Evolutionary conservation across 1,140 invertebrate species (phyloP).

Genomic region (Drepana arcuata): DNA sequence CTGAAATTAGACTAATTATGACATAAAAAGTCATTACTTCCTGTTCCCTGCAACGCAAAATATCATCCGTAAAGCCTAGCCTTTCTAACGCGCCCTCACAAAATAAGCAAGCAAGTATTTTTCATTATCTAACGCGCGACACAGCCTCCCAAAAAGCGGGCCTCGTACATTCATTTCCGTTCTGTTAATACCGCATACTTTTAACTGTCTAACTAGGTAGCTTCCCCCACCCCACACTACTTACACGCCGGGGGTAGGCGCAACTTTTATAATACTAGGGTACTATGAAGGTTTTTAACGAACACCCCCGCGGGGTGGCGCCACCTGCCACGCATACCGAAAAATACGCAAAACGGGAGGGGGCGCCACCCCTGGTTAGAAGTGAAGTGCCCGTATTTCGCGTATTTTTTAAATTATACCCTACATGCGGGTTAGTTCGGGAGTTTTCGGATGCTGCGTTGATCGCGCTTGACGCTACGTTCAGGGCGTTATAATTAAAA

Average conservation of each 20-base stretch:
- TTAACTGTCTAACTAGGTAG: constrained; percentile 51
- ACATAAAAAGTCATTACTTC: too few species aligned
- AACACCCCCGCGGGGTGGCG: constrained; percentile 43
- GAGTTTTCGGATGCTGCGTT: constrained; percentile 8
- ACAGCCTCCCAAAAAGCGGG: constrained; percentile 55
- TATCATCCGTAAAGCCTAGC: too few species aligned
- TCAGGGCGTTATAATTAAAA: background rate
- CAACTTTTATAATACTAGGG: constrained; percentile 71
- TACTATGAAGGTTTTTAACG: constrained; percentile 64
- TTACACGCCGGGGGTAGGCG: constrained; percentile 68
- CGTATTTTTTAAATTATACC: constrained; percentile 39
- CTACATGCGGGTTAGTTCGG: constrained; percentile 19
- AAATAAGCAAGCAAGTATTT: constrained; percentile 41
- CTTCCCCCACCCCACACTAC: constrained; percentile 41
- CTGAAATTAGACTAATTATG: too few species aligned
- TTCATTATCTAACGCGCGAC: constrained; percentile 59
- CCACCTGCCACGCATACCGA: constrained; percentile 38
- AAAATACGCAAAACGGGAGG: constrained; percentile 48
- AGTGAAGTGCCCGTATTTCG: constrained; percentile 1
- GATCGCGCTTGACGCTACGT: constrained; percentile 2
- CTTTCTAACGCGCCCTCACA: too few species aligned
- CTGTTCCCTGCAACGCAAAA: too few species aligned
- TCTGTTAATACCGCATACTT: constrained; percentile 70
- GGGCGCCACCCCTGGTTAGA: constrained; percentile 4
- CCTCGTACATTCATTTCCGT: constrained; percentile 69